These are phyloP conservation scores for Protodeltote pygarga DNA, from an alignment of 2,888 invertebrate species.

Conservation along the genomic window DNA sequence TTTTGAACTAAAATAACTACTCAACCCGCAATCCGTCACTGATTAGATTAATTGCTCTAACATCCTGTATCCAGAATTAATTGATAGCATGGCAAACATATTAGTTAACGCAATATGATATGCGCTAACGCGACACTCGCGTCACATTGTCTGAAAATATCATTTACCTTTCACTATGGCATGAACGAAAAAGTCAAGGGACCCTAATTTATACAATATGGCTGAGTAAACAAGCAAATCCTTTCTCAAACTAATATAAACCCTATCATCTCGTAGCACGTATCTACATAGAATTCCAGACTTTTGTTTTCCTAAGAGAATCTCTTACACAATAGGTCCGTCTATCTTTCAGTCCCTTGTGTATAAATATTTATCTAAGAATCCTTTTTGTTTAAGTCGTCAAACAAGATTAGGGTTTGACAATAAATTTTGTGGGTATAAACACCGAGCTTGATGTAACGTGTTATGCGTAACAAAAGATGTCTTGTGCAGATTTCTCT, in stretches of 20 bases:
- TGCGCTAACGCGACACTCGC: too few relatives aligned
- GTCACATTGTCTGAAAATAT: too few relatives aligned
- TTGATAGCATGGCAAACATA: too few relatives aligned
- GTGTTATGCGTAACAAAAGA: slow-evolving; percentile 6
- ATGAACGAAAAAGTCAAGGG: not conserved
- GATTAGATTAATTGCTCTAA: too few relatives aligned
- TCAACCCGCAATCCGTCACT: too few relatives aligned
- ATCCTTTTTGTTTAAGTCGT: slow-evolving; percentile 30
- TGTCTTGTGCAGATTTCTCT: too few relatives aligned
- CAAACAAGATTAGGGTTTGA: slow-evolving; percentile 26
- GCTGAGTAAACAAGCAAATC: slow-evolving; percentile 22
- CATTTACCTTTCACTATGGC: too few relatives aligned
- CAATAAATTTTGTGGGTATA: slow-evolving; percentile 24
- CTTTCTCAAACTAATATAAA: slow-evolving; percentile 14
- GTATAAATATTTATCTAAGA: slow-evolving; percentile 21
- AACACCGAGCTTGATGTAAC: slow-evolving; percentile 13
- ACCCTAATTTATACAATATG: slow-evolving; percentile 19
- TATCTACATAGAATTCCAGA: slow-evolving; percentile 10
- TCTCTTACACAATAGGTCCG: slow-evolving; percentile 14
- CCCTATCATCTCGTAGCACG: slow-evolving; percentile 13
- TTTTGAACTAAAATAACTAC: too few relatives aligned
- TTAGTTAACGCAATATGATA: too few relatives aligned
- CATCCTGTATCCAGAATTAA: too few relatives aligned
- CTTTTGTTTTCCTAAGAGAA: slow-evolving; percentile 18
- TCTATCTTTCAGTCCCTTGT: slow-evolving; percentile 10